These are phyloP conservation scores for Phenganax subtilis DNA, from an alignment of 92 coral and sea anemone genomes.

Conservation along the genomic window DNA sequence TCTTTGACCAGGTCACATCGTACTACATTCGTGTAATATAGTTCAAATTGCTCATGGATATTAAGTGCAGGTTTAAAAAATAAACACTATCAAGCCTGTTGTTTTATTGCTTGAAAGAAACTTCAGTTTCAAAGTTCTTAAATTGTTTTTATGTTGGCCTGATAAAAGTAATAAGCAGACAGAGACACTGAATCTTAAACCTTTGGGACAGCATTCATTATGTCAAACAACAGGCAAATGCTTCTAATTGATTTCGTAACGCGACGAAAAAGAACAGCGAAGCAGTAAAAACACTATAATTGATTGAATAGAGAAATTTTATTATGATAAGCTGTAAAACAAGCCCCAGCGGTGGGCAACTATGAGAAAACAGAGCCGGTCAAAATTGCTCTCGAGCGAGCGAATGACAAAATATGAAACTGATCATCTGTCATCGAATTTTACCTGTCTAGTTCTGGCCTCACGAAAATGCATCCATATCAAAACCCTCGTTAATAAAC, in stretches of 20 bases:
- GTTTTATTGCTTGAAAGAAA: background rate
- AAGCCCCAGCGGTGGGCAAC: conserved; percentile 2
- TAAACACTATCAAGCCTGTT: background rate
- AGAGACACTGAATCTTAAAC: background rate
- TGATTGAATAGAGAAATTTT: background rate
- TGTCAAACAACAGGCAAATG: background rate
- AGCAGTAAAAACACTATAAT: background rate
- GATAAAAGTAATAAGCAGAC: background rate
- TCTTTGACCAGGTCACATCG: background rate
- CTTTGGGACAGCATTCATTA: background rate
- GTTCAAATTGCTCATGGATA: background rate
- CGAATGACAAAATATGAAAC: background rate
- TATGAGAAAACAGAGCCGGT: background rate
- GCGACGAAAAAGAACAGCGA: background rate
- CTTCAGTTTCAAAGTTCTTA: background rate
- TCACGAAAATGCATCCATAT: conserved; percentile 45
- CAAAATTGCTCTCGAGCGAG: background rate
- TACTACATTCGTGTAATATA: background rate
- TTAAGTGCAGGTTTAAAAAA: background rate
- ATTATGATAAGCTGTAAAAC: background rate
- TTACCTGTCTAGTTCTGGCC: conserved; percentile 16
- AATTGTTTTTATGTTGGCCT: background rate
- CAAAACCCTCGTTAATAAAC: conserved; percentile 16
- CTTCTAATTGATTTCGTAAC: background rate
- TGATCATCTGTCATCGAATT: background rate